A percentile compares a stretch with the other conserved stretches of the same genome.
Conservation (phyloP, 2,888 invertebrate species). For the Tiliacea aurago region DNA sequence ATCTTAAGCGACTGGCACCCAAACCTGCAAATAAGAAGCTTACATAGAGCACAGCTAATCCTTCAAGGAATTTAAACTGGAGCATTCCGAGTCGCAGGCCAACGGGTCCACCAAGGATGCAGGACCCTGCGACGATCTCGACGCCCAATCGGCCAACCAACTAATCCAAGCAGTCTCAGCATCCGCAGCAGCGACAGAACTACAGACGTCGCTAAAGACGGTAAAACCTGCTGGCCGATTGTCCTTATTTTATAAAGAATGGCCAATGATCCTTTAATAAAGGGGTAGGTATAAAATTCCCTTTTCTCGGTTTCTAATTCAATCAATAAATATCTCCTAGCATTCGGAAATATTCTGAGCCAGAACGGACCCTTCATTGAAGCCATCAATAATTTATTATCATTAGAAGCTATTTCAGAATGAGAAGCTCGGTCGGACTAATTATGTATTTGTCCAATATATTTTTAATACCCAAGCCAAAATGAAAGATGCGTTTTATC, state of each 20-base stretch:
- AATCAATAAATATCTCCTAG: not conserved
- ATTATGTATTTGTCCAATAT: conserved; percentile 21
- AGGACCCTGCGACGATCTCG: not conserved
- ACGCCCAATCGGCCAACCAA: not conserved
- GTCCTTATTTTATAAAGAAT: conserved; percentile 7
- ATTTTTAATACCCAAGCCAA: conserved; percentile 12
- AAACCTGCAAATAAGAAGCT: conserved; percentile 2
- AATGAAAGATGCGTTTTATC: conserved; percentile 20
- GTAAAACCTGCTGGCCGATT: conserved; percentile 7
- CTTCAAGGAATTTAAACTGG: conserved; percentile 12
- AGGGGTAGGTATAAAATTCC: conserved; percentile 13
- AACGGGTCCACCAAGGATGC: not conserved
- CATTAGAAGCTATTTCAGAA: conserved; percentile 9
- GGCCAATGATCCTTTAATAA: conserved; percentile 8
- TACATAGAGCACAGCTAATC: not conserved
- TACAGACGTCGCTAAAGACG: conserved; percentile 1
- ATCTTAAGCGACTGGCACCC: too few species aligned
- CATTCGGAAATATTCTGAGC: not conserved
- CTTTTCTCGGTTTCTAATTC: not conserved
- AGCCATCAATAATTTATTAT: not conserved
- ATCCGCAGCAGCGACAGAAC: conserved; percentile 9
- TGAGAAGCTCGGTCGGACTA: not conserved
- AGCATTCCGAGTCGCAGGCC: not conserved
- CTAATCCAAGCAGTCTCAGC: conserved; percentile 1
- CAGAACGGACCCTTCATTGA: not conserved